Evolutionary conservation across 2,888 invertebrate species (phyloP), one percentile per base, ranked within the genome.

Genomic region (Chymomyza fuscimana): DNA sequence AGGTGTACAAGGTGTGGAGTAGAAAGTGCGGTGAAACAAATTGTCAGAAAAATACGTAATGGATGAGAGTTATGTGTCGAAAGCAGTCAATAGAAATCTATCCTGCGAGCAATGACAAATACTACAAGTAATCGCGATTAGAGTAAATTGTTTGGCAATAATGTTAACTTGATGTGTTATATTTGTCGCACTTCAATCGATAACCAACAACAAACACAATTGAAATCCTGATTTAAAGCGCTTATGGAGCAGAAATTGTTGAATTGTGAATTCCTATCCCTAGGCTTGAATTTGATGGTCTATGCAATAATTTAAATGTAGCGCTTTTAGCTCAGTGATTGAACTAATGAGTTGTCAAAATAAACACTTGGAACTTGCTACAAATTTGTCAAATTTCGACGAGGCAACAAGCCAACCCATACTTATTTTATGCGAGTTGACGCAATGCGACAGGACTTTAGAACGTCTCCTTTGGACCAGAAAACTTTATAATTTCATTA

Each of bases 401-500:
- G 32, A 6, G 32, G 1, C 32, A 32, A 32, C 5, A 1, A 63
- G 51, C 10, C 29, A 63, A 50, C 51, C 25, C 4, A 4, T 2
- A 25, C 6, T 52, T 16, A 52, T 77, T 76, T 63, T 64, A 25
- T 25, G 25, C 22, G 3, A 22, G 69, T 51, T 69, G 62, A 74
- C 70, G 68, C 72, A 63, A 4, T 15, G 65, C 63, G 65, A 51
- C 16, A 63, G 36, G 10, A 4, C 52, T 67, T 65, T 67, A 76
- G 67, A 67, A 69, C 63, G 60, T 32, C 62, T 51, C 15, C 50
- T 62, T 40, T 40, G 40, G 25, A 61, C 63, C 59, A 60, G 10
- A 29, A 70, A 82, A 82, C 79, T 85, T 84, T 81, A 72, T 83
- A 82, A 85, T 82, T 85, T 77, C 77, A 82, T 83, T 80, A 82